Percentiles rank a stretch among this genome's conserved stretches.
These are phyloP conservation scores for Gephyroberyx darwinii DNA, from an alignment of 2,797 vertebrate genomes.

Conservation along the genomic window DNA sequence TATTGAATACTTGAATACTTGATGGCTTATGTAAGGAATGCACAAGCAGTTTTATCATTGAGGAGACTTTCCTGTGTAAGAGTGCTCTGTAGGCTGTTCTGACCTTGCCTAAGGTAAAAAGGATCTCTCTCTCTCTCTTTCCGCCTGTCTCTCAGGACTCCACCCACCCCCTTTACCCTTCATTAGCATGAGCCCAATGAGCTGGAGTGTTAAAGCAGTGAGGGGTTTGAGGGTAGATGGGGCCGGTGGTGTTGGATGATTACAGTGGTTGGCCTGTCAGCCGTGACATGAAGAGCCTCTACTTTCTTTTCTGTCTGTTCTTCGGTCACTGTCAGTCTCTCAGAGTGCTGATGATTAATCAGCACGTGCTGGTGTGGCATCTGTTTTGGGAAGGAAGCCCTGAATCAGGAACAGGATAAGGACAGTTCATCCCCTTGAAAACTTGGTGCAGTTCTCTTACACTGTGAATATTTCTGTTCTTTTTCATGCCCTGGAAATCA, in stretches of 20 bases:
- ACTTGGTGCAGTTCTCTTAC: background rate
- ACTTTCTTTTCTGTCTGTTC: conserved; percentile 34
- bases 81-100: background rate
- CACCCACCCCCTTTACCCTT: conserved; percentile 32
- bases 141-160: conserved; percentile 6
- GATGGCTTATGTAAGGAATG: background rate
- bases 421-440: background rate
- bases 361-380: conserved; percentile 29
- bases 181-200: conserved; percentile 53
- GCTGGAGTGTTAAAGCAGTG: conserved; percentile 15
- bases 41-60: background rate
- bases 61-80: background rate
- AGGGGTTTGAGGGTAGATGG: conserved; percentile 35
- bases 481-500: background rate
- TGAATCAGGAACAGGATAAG: conserved; percentile 9
- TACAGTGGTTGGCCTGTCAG: conserved; percentile 65
- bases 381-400: conserved; percentile 23
- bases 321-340: conserved; percentile 6
- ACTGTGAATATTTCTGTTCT: background rate
- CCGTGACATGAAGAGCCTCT: conserved; percentile 24
- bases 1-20: background rate
- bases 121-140: conserved; percentile 24
- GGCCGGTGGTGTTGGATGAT: conserved; percentile 50
- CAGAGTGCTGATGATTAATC: conserved; percentile 26
- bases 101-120: conserved; percentile 42